Base-by-base conservation (phyloP, 2,888 invertebrate genomes). In the Drosophila fulvimacula region DNA sequence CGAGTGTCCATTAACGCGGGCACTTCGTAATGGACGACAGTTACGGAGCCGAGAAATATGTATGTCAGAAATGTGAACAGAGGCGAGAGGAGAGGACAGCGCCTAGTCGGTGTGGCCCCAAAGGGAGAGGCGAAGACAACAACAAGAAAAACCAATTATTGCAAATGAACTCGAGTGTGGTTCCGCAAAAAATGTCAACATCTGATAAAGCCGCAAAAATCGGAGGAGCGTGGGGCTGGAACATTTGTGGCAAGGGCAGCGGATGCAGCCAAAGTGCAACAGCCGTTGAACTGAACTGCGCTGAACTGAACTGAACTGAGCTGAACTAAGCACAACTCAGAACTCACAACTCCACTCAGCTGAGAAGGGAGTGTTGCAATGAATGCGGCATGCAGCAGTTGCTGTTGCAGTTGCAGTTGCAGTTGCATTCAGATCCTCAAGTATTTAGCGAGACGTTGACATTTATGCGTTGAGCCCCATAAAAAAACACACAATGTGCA, bases 101-200 rank as follows among this genome's bases (percentile, higher is more conserved):
- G 60, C 27, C 15, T 44, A 24, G 56, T n/a, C 56, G 34, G 24
- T n/a, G 34, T 36, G 34, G 30, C 41, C 39, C 41, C 39, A 48
- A n/a, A 21, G 24, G 51, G 58, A 48, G 5, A 49, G 44, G 75
- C 64, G 57, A 70, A 76, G 73, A 69, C 76, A 73, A 90, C 91
- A 91, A 90, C 91, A 91, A 90, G 90, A 88, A 90, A 91, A 91
- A 90, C 85, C 91, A 91, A 91, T 91, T 91, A 85, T 89, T 87
- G 88, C 85, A 91, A 91, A 91, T 91, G 90, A 91, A 90, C 86
- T 91, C 90, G 88, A 90, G 84, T 91, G 91, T 91, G 86, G 88
- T 90, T 91, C 91, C 91, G 91, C 89, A 84, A 89, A 78, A 51
- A 76, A 58, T 57, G 57, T 57, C 57, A 57, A 57, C 57, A 57